Evolutionary conservation across 2,888 invertebrate species (phyloP), one percentile per base, ranked within the genome.

Genomic region (Creontiades dilutus): DNA sequence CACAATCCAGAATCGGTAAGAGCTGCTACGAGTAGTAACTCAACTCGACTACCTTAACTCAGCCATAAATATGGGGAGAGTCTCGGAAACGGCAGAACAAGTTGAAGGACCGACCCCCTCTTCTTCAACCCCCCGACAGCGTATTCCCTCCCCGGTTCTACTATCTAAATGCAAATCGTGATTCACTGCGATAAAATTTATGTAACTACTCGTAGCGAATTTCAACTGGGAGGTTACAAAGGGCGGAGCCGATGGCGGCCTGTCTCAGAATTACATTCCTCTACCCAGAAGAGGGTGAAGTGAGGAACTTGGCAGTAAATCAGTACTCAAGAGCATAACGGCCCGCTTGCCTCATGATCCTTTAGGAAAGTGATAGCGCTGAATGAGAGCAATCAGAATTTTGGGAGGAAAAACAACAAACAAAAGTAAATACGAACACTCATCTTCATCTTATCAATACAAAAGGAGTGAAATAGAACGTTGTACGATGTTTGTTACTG

Each of bases 131-230:
- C 78, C 46, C 78, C 11, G 76, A 28, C 76, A 37, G 37, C 37
- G 37, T 7, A 37, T 37, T 37, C 27, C 27, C 16, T 76, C 76
- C 76, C 14, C 37, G n/a, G 78, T 47, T 78, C 47, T 46, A 78
- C 78, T 78, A 78, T 78, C 78, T 78, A 78, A 78, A 78, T 78
- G 78, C 78, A 78, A 78, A 78, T 78, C 78, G 19, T 46, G 78
- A 78, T 78, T 78, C 78, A 78, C 78, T 78, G 78, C 78, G 78
- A 78, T 78, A 78, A 78, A 78, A 78, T 78, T 78, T 78, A 78
- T 78, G 78, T 78, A 78, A 78, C 78, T 78, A 78, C 78, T 78
- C 78, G 16, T 37, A 19, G 47, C 46, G 46, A 47, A 47, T 46
- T 78, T 78, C 78, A 46, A 47, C 78, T n/a, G 78, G 78, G 19